phyloP scores from a whole-genome alignment of 2,888 invertebrate species.

The Geophilus truncorum region DNA sequence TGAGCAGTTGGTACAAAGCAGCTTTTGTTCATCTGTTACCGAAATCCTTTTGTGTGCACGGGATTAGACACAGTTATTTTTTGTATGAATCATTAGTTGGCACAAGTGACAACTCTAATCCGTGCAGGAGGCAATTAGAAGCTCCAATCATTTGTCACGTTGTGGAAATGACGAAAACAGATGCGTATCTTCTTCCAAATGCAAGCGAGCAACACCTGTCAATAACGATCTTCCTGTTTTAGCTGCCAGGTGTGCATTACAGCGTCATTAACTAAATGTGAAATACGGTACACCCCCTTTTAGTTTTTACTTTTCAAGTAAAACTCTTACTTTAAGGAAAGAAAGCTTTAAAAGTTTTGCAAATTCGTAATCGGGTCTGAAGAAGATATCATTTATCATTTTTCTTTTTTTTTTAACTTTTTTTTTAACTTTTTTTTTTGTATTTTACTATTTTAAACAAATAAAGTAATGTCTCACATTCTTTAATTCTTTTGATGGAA shows the following conservation, averaged over 20 bases:
- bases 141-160: constrained; percentile 20
- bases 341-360: no score
- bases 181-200: neutral
- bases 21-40: constrained; percentile 20
- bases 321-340: neutral
- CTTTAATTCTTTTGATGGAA: neutral
- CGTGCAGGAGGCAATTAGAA: constrained; percentile 12
- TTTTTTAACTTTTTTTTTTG: no score
- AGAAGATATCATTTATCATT: neutral
- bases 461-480: neutral
- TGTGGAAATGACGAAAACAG: constrained; percentile 15
- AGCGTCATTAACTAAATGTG: neutral
- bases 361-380: no score
- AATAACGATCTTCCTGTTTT: neutral
- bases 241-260: neutral
- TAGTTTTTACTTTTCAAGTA: neutral
- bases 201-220: neutral
- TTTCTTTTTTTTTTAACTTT: neutral
- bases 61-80: constrained; percentile 7
- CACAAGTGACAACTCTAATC: constrained; percentile 12
- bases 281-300: neutral
- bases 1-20: neutral
- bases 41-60: constrained; percentile 16
- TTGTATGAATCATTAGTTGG: constrained; percentile 16
- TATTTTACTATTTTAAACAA: neutral